These are phyloP conservation scores for Mormyrus hasselquistii DNA, from an alignment of 2,797 vertebrate genomes.

Conservation along the genomic window DNA sequence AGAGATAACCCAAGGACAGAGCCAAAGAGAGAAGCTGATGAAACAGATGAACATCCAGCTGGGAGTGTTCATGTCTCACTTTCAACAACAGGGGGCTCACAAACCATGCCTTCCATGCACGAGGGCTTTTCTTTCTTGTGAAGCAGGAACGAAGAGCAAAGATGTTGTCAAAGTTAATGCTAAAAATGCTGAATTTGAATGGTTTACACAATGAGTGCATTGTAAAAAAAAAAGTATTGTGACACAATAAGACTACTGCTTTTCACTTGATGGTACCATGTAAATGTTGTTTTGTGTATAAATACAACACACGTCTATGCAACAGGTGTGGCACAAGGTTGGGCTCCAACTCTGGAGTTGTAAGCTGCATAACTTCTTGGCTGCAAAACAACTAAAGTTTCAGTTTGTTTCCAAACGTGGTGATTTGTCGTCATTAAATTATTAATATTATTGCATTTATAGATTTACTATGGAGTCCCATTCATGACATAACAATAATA, in stretches of 20 bases:
- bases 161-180: background rate
- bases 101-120: background rate
- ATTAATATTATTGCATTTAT: background rate
- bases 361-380: background rate
- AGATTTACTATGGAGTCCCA: background rate
- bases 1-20: background rate
- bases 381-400: background rate
- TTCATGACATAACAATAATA: background rate
- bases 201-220: background rate
- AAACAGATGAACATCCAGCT: background rate
- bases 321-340: background rate
- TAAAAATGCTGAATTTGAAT: constrained; percentile 1
- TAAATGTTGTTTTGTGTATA: background rate
- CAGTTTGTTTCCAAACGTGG: background rate
- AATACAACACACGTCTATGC: background rate
- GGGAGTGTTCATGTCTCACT: background rate
- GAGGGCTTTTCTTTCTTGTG: background rate
- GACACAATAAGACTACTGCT: background rate
- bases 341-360: background rate
- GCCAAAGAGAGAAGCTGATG: background rate
- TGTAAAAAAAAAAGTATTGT: background rate
- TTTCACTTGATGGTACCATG: background rate
- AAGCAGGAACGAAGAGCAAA: background rate
- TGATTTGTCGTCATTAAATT: background rate
- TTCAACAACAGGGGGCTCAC: constrained; percentile 1